Base-by-base conservation (phyloP, 2,113 vertebrate genomes). In the Hystrix brachyura region DNA sequence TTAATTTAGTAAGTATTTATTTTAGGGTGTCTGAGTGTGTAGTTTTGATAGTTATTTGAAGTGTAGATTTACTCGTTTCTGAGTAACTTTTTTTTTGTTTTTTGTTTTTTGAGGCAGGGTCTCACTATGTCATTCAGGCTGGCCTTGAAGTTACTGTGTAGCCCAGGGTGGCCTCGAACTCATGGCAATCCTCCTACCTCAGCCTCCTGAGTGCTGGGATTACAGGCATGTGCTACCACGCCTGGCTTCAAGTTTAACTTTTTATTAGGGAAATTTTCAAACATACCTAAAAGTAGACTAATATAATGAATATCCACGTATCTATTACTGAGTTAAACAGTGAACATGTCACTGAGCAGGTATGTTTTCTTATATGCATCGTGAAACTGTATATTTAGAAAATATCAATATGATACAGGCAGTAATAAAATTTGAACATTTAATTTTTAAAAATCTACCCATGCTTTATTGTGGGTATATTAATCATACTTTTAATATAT, bases 221-320 rank as follows among this genome's bases (percentile, higher is more conserved):
- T 76, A 27, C 13, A 51, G 72, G 46, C 51, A 14, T 78, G 46
- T 14, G 4, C 46, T 46, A 51, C 13, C 74, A 48, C 51, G 23
- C 46, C 7, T 78, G 46, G 46, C 29, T 76, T 76, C 25, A 76
- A 27, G 25, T 76, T 92, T 78, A 94, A 69, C 57, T 90, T 96
- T 96, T 96, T 91, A 80, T 29, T 93, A 62, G 59, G 21, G 21
- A 94, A 87, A 71, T 11, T 92, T 92, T 91, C 46, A 87, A 46
- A 67, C 32, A 34, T 78, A 67, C 5, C 29, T 93, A 15, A 81
- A 87, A 94, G 15, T 94, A 57, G 60, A 93, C 19, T 88, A 93
- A n/a, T 55, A 46, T 67, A 72, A 46, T 94, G 38, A 84, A 38
- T 97, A 23, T 84, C 38, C 19, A 46, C 0, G 3, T 92, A 60